Evolutionary conservation across 2,113 vertebrate species (phyloP), one percentile per base, ranked within the genome.

Genomic region (Halcyon senegalensis): DNA sequence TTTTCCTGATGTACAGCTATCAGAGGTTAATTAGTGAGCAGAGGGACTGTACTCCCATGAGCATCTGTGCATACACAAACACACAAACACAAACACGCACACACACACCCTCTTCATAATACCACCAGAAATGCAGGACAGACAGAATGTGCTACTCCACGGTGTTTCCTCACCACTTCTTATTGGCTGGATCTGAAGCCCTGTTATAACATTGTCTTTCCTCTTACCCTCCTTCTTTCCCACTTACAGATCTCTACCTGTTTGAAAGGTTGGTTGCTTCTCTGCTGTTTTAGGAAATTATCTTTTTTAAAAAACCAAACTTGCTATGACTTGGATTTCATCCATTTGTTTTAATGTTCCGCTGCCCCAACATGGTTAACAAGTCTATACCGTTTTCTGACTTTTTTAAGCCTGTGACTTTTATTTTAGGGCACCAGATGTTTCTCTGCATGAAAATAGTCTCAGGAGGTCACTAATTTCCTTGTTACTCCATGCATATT

Each of bases 41-140:
- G 31, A 60, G 25, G 35, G 35, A 11, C 7, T 2, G 0, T 5
- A 5, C 39, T 53, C 37, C 30, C 17, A 8, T 10, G 33, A 17
- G 33, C 4, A 1, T 12, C 25, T 35, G 33, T 7, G 1, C 44
- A 12, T 35, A 51, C 11, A 25, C 19, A 28, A 7, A 7, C 12
- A 8, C 5, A 7, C 15, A 43, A 43, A 43, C 43, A 43, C 43
- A 43, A 43, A 43, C 23, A 62, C 20, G 5, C 5, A 28, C 41
- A 3, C 2, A 37, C 9, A 21, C 25, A 31, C 1, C 0, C 7
- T 11, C 7, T 11, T 70, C 12, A 2, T 16, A 28, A 44, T 2
- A 44, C 7, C 21, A 50, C 10, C 2, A 46, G 17, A 51, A 50
- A 63, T 11, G 7, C 16, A 21, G 12, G 30, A 21, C 1, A 3